Percentiles rank a stretch among this genome's conserved stretches.
phyloP scores from a whole-genome alignment of 2,113 vertebrate genomes.

The Scophthalmus maximus region DNA sequence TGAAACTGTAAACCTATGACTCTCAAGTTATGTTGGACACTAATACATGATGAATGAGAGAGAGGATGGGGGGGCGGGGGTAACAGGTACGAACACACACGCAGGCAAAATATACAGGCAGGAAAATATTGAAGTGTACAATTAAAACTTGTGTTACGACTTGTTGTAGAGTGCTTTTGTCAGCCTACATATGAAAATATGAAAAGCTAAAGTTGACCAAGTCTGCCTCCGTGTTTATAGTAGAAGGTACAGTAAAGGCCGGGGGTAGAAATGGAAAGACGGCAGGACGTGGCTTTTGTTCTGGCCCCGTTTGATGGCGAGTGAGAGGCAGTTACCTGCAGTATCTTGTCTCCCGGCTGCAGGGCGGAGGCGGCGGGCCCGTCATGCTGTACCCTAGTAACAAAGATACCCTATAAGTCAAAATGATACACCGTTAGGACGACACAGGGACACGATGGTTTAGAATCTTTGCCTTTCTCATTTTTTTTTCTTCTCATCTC shows the following conservation, averaged over 20 bases:
- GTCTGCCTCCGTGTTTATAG: constrained; percentile 57
- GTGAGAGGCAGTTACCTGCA: constrained; percentile 88
- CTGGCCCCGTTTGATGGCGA: constrained; percentile 25
- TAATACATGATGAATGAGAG: constrained; percentile 26
- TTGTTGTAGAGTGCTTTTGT: neutral
- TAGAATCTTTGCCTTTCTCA: constrained; percentile 88
- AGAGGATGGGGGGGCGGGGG: constrained; percentile 9
- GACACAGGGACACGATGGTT: constrained; percentile 85
- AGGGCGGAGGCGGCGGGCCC: constrained; percentile 93
- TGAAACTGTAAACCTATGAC: neutral
- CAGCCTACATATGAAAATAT: neutral
- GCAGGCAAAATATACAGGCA: constrained; percentile 41
- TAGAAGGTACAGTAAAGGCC: constrained; percentile 9
- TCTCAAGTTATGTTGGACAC: neutral
- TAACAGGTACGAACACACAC: constrained; percentile 19
- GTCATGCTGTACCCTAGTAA: constrained; percentile 99
- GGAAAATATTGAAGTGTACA: constrained; percentile 1
- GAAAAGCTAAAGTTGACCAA: no score
- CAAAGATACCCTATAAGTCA: constrained; percentile 99
- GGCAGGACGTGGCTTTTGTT: constrained; percentile 33
- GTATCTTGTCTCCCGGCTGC: constrained; percentile 98
- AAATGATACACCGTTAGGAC: constrained; percentile 99
- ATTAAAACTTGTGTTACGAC: neutral
- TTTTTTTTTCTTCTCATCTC: constrained; percentile 59
- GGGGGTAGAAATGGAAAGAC: constrained; percentile 12